Base-by-base conservation (phyloP, 2,113 vertebrate genomes). In the Tor tambroides region DNA sequence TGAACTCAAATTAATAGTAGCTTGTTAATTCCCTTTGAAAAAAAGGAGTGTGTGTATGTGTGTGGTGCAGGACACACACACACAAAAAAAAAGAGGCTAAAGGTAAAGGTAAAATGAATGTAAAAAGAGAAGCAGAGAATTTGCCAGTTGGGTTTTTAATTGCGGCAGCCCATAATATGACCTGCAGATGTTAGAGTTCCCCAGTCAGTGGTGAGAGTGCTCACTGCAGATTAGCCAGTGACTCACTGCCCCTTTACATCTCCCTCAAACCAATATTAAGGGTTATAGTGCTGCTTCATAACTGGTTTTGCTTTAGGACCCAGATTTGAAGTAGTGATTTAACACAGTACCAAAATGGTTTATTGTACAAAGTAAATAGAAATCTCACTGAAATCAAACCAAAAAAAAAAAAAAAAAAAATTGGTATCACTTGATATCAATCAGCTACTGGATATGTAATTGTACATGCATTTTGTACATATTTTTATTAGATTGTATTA, bases 11-110 rank as follows among this genome's bases (percentile, higher is more conserved):
- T 94, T 93, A 92, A 93, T 93, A 92, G 91, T 84, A 91, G 88
- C 90, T 93, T 92, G 89, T 90, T 93, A 91, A 94, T 93, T 94
- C 91, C 87, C 88, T 93, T 94, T 93, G 89, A 92, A 92, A 91
- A 90, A 89, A 12, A 15, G 32, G 15, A 51, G 35, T 67, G 49
- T 51, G 59, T 51, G 43, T 75, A 65, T 28, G 59, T 56, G 80
- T 85, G 83, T 85, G 61, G 72, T 17, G n/a, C 59, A 56, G 26
- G 3, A 71, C 43, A 2, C n/a, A n/a, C n/a, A n/a, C n/a, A n/a
- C n/a, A n/a, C n/a, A n/a, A n/a, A n/a, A 12, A 46, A 46, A 59
- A 91, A 88, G 90, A 89, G 85, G 89, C 90, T 89, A 88, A 69
- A 65, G 69, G 41, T 75, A 77, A 51, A 85, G 63, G 72, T 51